These are phyloP conservation scores for Chironomus riparius DNA, from an alignment of 2,888 invertebrate species.

Conservation along the genomic window DNA sequence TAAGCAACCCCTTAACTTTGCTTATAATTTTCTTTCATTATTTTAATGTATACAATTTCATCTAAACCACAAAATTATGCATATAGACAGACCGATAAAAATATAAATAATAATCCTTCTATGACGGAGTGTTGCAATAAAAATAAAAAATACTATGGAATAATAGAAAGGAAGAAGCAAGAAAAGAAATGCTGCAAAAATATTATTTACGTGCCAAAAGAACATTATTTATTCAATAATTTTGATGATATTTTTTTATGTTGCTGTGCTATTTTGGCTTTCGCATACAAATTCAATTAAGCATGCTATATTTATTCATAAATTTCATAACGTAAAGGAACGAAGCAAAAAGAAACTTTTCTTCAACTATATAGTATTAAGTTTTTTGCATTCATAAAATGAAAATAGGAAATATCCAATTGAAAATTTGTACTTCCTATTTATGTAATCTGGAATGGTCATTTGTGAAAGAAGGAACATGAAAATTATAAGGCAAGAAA, in stretches of 20 bases:
- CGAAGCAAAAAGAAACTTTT: not conserved
- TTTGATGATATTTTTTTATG: conserved; percentile 2
- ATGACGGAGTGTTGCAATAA: no score
- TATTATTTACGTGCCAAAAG: conserved; percentile 5
- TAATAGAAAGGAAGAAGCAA: not conserved
- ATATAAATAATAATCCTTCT: no score
- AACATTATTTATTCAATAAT: conserved; percentile 23
- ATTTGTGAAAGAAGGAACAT: not conserved
- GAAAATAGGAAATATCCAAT: not conserved
- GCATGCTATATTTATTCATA: not conserved
- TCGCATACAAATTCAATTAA: conserved; percentile 17
- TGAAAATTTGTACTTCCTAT: not conserved
- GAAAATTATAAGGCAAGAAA: no score
- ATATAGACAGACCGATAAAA: no score
- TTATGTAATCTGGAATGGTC: not conserved
- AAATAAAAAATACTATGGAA: no score
- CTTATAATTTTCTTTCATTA: no score
- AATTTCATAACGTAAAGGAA: not conserved
- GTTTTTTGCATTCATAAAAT: not conserved
- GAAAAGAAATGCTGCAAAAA: not conserved
- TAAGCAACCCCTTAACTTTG: no score
- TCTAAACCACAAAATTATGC: no score
- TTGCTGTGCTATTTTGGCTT: not conserved
- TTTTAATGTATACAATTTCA: no score
- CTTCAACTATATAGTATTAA: not conserved